Evolutionary conservation across 2,888 invertebrate genomes (phyloP).

Genomic region (Morinoia aosen): DNA sequence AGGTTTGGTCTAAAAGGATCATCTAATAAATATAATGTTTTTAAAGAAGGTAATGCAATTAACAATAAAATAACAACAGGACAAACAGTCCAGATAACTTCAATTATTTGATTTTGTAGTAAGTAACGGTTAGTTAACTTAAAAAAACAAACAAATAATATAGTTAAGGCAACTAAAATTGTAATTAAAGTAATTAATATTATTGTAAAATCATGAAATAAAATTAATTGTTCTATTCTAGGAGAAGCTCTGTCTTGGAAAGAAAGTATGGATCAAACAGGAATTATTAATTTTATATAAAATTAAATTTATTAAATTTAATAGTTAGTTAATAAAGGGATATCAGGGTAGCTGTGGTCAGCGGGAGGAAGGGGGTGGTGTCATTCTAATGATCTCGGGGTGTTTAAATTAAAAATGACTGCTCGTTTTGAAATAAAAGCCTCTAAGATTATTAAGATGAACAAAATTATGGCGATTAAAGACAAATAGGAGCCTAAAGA

Average conservation of each 20-base stretch:
- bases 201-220: constrained; percentile 70
- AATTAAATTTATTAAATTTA: constrained; percentile 68
- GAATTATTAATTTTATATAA: constrained; percentile 63
- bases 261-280: constrained; percentile 68
- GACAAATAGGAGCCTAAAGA: constrained; percentile 80
- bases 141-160: too few species aligned
- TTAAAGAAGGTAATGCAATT: too few species aligned
- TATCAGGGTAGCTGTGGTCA: constrained; percentile 68
- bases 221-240: constrained; percentile 69
- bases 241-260: constrained; percentile 70
- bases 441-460: constrained; percentile 79
- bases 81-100: too few species aligned
- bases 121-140: too few species aligned
- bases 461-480: constrained; percentile 76
- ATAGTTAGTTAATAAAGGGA: constrained; percentile 61
- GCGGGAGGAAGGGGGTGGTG: constrained; percentile 66
- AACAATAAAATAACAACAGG: too few species aligned
- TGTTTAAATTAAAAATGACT: constrained; percentile 74
- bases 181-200: constrained; percentile 69
- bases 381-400: constrained; percentile 75
- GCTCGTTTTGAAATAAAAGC: constrained; percentile 76
- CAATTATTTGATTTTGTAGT: too few species aligned
- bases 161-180: neutral
- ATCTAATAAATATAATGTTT: constrained; percentile 66
- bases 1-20: constrained; percentile 57